Percentiles rank a stretch among this genome's conserved stretches.
These are phyloP conservation scores for Cryptoblepharus egeriae DNA, from an alignment of 2,797 vertebrate species.

Conservation along the genomic window DNA sequence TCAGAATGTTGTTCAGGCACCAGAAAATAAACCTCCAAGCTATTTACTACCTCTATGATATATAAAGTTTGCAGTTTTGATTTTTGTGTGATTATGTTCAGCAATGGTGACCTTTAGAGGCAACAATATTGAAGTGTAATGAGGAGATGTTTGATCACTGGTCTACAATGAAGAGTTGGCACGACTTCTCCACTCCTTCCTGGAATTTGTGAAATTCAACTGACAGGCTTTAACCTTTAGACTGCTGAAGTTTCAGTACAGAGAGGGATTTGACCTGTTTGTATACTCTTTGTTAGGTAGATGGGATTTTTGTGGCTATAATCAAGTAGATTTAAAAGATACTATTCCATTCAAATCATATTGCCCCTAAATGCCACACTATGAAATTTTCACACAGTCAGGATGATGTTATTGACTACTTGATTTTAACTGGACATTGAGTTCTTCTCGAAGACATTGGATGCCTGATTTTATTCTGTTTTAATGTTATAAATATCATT, in stretches of 20 bases:
- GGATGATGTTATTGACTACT: too few species aligned
- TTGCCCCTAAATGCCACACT: slow-evolving; percentile 49
- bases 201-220: slow-evolving; percentile 80
- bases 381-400: too few species aligned
- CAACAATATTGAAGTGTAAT: slow-evolving; percentile 99
- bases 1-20: slow-evolving; percentile 86
- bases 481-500: too few species aligned
- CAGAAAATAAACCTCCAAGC: slow-evolving; percentile 93
- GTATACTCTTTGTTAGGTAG: slow-evolving; percentile 75
- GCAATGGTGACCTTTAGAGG: slow-evolving; percentile 99
- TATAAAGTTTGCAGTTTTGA: slow-evolving; percentile 99
- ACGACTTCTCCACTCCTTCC: slow-evolving; percentile 77
- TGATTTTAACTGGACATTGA: too few species aligned
- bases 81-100: slow-evolving; percentile 99
- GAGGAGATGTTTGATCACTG: slow-evolving; percentile 96
- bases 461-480: too few species aligned
- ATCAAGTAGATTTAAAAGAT: not conserved
- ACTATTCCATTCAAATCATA: not conserved
- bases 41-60: slow-evolving; percentile 98
- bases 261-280: slow-evolving; percentile 79
- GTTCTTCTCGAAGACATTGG: too few species aligned
- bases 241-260: slow-evolving; percentile 78
- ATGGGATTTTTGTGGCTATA: slow-evolving; percentile 62
- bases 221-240: slow-evolving; percentile 85
- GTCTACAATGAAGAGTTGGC: slow-evolving; percentile 88